phyloP scores from a whole-genome alignment of 2,888 invertebrate species.

The Eupithecia vulgata region DNA sequence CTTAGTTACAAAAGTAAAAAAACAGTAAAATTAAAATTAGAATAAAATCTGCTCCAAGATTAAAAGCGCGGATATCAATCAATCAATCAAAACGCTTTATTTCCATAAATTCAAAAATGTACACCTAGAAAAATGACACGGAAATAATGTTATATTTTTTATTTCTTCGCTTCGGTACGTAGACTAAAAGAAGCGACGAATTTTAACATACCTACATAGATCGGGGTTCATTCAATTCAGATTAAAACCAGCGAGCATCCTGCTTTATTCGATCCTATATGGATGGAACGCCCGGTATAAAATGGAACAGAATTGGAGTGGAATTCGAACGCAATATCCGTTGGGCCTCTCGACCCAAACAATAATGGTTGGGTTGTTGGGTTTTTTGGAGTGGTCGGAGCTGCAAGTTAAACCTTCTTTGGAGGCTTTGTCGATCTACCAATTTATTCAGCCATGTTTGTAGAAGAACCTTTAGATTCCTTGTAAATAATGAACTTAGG shows the following conservation, averaged over 20 bases:
- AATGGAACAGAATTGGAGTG: slow-evolving; percentile 6
- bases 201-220: no score
- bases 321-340: slow-evolving; percentile 27
- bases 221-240: not conserved
- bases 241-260: not conserved
- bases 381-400: slow-evolving; percentile 14
- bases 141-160: no score
- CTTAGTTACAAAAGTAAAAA: no score
- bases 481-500: not conserved
- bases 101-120: no score
- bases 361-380: slow-evolving; percentile 4
- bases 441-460: slow-evolving; percentile 7
- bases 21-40: no score
- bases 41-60: no score
- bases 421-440: not conserved
- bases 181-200: no score
- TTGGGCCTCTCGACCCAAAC: slow-evolving; percentile 12
- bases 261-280: not conserved
- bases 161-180: no score
- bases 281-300: not conserved
- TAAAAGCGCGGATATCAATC: no score
- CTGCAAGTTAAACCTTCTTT: slow-evolving; percentile 10
- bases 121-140: no score
- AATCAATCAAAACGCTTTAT: no score
- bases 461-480: not conserved